Conservation (phyloP, 2,888 invertebrate species). For the Stegana nigrithorax region DNA sequence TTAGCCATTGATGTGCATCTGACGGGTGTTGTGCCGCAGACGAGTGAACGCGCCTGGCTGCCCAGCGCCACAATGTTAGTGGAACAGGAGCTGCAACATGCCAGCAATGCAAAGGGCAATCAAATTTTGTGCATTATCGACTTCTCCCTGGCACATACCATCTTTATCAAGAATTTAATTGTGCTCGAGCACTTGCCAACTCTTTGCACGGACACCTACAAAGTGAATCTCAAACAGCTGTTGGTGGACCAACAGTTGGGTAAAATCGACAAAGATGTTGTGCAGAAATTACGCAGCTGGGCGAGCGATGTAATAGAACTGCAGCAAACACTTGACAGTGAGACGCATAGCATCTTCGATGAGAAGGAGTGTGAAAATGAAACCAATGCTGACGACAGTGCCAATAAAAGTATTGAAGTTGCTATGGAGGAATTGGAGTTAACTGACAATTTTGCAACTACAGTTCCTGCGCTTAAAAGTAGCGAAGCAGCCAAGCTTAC, state of each 20-base stretch:
- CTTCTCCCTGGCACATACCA: slow-evolving; percentile 48
- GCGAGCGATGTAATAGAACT: not conserved
- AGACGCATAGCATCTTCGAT: too few species aligned
- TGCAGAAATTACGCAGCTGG: not conserved
- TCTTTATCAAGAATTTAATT: slow-evolving; percentile 55
- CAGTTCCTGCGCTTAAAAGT: too few species aligned
- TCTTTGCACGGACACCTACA: slow-evolving; percentile 16
- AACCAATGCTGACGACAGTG: not conserved
- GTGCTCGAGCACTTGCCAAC: slow-evolving; percentile 47
- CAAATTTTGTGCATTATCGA: slow-evolving; percentile 29
- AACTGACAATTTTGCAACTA: too few species aligned
- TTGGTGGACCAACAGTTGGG: not conserved
- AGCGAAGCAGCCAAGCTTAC: too few species aligned
- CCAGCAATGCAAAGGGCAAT: not conserved
- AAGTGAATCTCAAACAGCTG: not conserved
- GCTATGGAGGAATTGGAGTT: slow-evolving; percentile 2
- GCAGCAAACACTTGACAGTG: not conserved
- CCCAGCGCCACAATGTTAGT: slow-evolving; percentile 65
- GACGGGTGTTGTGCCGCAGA: slow-evolving; percentile 70
- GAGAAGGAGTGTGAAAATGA: not conserved
- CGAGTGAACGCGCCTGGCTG: slow-evolving; percentile 72
- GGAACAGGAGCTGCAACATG: not conserved
- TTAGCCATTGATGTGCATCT: slow-evolving; percentile 71
- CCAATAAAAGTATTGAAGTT: not conserved
- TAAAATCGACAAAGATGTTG: not conserved